phyloP scores from a whole-genome alignment of 2,113 vertebrate species.

The Xiphias gladius region DNA sequence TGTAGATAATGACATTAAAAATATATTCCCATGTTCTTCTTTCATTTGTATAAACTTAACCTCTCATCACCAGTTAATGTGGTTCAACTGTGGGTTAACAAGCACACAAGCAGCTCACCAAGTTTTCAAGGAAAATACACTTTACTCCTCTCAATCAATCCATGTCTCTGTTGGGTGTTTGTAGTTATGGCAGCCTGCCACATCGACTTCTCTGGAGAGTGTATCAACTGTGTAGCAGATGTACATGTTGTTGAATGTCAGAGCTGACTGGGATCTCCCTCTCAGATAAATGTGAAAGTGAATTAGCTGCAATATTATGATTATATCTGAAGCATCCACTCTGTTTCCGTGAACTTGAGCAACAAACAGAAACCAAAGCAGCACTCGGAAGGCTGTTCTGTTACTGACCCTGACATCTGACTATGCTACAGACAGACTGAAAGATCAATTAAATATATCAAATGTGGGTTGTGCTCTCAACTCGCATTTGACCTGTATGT shows the following conservation, averaged over 20 bases:
- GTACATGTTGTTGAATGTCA: constrained; percentile 24
- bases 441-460: constrained; percentile 35
- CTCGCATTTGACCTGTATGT: constrained; percentile 10
- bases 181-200: constrained; percentile 41
- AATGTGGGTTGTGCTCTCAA: background rate
- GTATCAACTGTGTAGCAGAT: constrained; percentile 11
- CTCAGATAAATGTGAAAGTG: constrained; percentile 8
- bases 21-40: background rate
- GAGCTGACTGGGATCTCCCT: constrained; percentile 18
- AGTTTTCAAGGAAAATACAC: constrained; percentile 28
- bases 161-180: constrained; percentile 41
- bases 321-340: background rate
- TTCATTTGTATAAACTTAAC: background rate
- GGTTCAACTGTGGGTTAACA: background rate
- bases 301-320: background rate
- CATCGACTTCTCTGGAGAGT: constrained; percentile 15
- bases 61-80: background rate
- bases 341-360: background rate
- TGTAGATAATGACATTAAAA: background rate
- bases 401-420: constrained; percentile 7
- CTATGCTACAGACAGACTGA: background rate
- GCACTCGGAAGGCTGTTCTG: background rate
- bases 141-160: constrained; percentile 33
- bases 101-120: constrained; percentile 12
- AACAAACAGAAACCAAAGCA: background rate